Evolutionary conservation across 92 coral and sea anemone species (phyloP).

Genomic region (Phenganax subtilis): DNA sequence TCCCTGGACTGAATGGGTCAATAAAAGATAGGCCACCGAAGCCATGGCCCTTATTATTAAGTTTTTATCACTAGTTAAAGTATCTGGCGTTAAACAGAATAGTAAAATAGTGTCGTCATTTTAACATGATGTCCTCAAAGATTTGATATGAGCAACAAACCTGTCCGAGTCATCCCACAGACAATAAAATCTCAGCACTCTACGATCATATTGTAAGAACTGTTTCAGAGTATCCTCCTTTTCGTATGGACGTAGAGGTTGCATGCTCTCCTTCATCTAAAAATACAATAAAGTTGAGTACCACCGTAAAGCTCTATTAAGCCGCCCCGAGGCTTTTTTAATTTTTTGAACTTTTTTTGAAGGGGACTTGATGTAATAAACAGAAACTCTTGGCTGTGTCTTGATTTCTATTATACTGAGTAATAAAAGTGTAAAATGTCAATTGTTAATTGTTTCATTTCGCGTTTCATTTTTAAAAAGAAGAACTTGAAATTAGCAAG

Average conservation of each 20-base stretch:
- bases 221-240: constrained; percentile 93
- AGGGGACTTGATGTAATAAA: too few relatives aligned
- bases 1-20: too few relatives aligned
- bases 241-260: constrained; percentile 93
- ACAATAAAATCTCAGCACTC: constrained; percentile 85
- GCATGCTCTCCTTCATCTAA: constrained; percentile 93
- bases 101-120: background rate
- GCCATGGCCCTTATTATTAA: too few relatives aligned
- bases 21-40: too few relatives aligned
- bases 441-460: too few relatives aligned
- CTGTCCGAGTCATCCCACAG: constrained; percentile 92
- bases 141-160: constrained; percentile 15
- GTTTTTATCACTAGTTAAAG: background rate
- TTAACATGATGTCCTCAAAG: background rate
- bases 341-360: too few relatives aligned
- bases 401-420: too few relatives aligned
- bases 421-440: too few relatives aligned
- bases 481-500: too few relatives aligned
- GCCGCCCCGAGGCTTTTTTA: background rate
- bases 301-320: background rate
- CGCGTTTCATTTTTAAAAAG: too few relatives aligned
- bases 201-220: constrained; percentile 83
- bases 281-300: constrained; percentile 10
- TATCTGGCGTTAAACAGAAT: too few relatives aligned
- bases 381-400: too few relatives aligned